Conservation (phyloP, 1,140 invertebrate species). For the Epicauta chinensis region DNA sequence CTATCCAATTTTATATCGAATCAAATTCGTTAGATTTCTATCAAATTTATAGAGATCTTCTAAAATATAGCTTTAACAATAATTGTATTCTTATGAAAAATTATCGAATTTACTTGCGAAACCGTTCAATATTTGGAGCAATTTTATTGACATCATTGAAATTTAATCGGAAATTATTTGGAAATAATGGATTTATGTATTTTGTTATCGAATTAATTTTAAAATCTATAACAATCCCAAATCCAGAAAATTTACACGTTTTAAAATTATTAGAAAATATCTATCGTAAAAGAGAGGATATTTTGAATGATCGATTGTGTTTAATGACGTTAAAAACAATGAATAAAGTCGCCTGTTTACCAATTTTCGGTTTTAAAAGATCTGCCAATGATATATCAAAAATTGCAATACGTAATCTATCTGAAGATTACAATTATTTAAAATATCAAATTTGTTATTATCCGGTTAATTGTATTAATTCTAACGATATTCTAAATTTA, state of each 20-base stretch:
- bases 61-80: neutral
- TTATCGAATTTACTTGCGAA: neutral
- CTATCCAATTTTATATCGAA: neutral
- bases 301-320: neutral
- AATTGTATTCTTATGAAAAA: neutral
- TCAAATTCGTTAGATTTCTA: neutral
- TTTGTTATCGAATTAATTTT: neutral
- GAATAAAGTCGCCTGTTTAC: conserved; percentile 6
- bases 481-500: conserved; percentile 6
- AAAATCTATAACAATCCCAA: neutral
- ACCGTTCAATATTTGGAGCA: neutral
- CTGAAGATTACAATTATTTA: conserved; percentile 1
- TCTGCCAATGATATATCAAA: conserved; percentile 12
- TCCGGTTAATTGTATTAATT: conserved; percentile 23
- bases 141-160: conserved; percentile 2
- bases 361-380: conserved; percentile 14
- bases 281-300: conserved; percentile 3
- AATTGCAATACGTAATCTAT: conserved; percentile 5
- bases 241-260: neutral
- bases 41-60: neutral
- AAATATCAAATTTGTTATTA: conserved; percentile 9
- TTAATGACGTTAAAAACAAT: neutral
- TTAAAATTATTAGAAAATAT: conserved; percentile 4
- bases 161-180: neutral
- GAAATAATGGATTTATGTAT: neutral